Conservation (phyloP, 2,113 vertebrate genomes). For the Baryphthengus martii region DNA sequence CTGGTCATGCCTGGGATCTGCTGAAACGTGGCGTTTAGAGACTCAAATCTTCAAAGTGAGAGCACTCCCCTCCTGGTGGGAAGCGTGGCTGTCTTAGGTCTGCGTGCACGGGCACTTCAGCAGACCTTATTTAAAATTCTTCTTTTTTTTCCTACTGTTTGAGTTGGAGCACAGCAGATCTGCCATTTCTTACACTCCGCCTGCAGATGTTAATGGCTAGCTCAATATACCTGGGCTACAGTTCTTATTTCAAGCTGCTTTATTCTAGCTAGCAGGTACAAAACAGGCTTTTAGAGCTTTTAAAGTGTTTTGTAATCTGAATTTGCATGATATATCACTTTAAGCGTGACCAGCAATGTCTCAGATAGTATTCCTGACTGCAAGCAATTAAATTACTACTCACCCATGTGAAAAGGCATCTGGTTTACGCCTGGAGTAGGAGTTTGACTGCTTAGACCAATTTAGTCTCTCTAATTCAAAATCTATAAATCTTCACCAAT, state of each 20-base stretch:
- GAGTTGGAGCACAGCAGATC: background rate
- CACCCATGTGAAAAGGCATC: background rate
- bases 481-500: conserved; percentile 10
- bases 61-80: background rate
- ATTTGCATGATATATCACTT: background rate
- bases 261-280: background rate
- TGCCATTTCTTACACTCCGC: background rate
- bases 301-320: background rate
- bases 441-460: background rate
- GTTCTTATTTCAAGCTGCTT: background rate
- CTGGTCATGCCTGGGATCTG: background rate
- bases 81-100: accelerated
- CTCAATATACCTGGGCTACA: background rate
- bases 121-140: background rate
- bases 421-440: background rate
- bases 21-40: background rate
- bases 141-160: background rate
- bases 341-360: background rate
- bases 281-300: background rate
- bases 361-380: background rate
- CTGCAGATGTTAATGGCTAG: background rate
- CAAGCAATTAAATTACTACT: background rate
- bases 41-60: background rate
- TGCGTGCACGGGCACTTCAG: background rate
- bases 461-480: background rate